Conservation (phyloP, 2,888 invertebrate genomes). For the Lepidochitona cinerea region DNA sequence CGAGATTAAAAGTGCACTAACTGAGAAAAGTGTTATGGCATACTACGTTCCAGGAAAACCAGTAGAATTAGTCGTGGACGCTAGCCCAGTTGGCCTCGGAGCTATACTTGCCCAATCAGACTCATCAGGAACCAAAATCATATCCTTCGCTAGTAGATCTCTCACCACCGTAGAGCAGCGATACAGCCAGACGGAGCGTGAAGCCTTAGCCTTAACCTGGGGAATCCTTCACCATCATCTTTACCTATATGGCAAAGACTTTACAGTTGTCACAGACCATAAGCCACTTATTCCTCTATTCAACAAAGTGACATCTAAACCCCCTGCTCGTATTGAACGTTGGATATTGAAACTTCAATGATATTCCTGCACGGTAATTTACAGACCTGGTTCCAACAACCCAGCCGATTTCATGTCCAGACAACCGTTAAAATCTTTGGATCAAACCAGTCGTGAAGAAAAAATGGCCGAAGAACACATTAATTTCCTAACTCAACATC, state of each 20-base stretch:
- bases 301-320: background rate
- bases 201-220: background rate
- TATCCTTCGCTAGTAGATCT: background rate
- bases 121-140: background rate
- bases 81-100: background rate
- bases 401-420: background rate
- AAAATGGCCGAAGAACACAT: background rate
- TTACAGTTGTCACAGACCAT: background rate
- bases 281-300: too few species aligned
- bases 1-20: too few species aligned
- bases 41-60: too few species aligned
- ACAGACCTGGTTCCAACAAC: too few species aligned
- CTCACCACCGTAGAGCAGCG: too few species aligned
- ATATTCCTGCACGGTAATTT: background rate
- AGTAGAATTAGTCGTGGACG: background rate
- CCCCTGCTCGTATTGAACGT: background rate
- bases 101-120: background rate
- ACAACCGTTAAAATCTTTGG: background rate
- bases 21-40: too few species aligned
- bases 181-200: background rate
- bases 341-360: background rate
- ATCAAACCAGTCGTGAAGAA: background rate
- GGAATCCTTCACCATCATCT: background rate
- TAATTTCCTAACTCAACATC: background rate
- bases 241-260: background rate